Evolutionary conservation across 2,113 vertebrate species (phyloP), one percentile per base, ranked within the genome.

Genomic region (Rhagologus leucostigma): DNA sequence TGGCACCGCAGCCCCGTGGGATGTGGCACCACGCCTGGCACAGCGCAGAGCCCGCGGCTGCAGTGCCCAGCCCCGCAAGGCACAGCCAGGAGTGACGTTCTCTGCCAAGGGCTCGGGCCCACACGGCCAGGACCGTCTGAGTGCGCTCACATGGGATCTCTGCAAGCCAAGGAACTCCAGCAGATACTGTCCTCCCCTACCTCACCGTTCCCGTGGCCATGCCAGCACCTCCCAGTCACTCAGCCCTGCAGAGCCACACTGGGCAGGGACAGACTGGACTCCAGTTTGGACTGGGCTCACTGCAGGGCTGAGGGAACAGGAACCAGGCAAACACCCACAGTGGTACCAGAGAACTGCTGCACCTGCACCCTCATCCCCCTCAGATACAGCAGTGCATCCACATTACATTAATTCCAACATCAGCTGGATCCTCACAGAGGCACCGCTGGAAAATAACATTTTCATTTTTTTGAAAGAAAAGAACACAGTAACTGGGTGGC

Each of bases 31-130:
- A 5, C 3, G 15, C 26, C 46, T 17, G 15, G 35, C 65, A 1
- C 0, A 4, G 64, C 1, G 4, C 52, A 26, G 7, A 13, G 26
- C 5, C 29, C 1, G 1, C 2, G 7, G 3, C 11, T 0, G 6
- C 20, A 4, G 35, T 3, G 53, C 41, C 18, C 6, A 8, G 35
- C 41, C 39, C 39, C 39, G 39, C 39, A 39, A 41, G 41, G 47
- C 55, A 8, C 50, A 17, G n/a, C 15, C 55, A 19, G 6, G 4
- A 29, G 53, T 2, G 74, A 33, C 0, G 16, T 3, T 9, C 39
- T 19, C 24, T 13, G 59, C 62, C 17, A 29, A 13, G 44, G 17
- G 41, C n/a, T 10, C 23, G 41, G 29, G 16, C 64, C 56, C 35
- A 3, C 1, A 2, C 10, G 17, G 49, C 41, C 86, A 35, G 20